Base-by-base conservation (phyloP, 2,797 vertebrate species). In the Helarctos malayanus region DNA sequence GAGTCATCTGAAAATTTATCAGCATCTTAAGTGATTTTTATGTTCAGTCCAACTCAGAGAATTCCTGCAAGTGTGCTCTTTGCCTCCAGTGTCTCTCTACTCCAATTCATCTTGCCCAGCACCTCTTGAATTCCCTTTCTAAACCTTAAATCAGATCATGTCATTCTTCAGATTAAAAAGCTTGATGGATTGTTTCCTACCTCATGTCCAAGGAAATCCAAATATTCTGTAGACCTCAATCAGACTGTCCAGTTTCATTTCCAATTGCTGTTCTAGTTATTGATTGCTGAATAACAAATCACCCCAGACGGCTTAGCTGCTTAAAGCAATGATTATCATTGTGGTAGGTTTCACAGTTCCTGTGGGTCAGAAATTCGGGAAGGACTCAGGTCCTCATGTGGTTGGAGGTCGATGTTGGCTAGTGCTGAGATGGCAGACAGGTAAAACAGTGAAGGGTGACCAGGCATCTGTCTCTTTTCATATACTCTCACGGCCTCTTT, bases 91-190 rank as follows among this genome's bases (percentile, higher is more conserved):
- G 15, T 59, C 91, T 95, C 38, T 91, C 61, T 32, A 8, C 59
- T 86, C 65, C 15, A 10, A 57, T 71, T 47, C 82, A 61, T 96
- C 95, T 91, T 86, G 73, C 73, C 82, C 73, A 65, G 19, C 1
- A 18, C 7, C 35, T 69, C 54, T n/a, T 91, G 32, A 87, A 25
- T 85, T 84, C 80, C 47, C 23, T 94, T 92, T 69, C 59, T 76
- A 76, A 91, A 81, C 41, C 38, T 3, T 75, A 80, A 80, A 75
- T 84, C 79, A 54, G 57, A 76, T n/a, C 25, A 1, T 38, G 73
- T 54, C 57, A 82, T 91, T 85, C 82, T 85, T 90, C 21, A 85
- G 91, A 91, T 91, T 90, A n/a, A 49, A 92, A 76, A 75, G 8
- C 41, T 23, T 68, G 63, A 80, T 94, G 32, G 47, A 86, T 87